A percentile compares a stretch with the other conserved stretches of the same genome.
Conservation (phyloP, 2,797 vertebrate genomes). For the Fratercula arctica region DNA sequence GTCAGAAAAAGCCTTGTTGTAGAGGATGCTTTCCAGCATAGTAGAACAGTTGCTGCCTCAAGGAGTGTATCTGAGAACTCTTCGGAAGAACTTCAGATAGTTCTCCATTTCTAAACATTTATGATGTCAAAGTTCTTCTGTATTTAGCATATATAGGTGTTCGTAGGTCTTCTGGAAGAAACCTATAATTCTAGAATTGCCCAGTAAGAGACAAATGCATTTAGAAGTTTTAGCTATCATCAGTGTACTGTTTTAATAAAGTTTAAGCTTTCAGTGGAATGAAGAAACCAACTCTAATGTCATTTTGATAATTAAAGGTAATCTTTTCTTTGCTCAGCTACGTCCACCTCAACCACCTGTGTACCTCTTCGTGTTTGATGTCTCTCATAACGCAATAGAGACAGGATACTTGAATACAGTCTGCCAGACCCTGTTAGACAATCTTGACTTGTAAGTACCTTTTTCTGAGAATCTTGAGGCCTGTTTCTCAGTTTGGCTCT, state of each 20-base stretch:
- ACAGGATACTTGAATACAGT: conserved; percentile 93
- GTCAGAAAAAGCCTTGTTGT: not conserved
- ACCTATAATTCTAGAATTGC: not conserved
- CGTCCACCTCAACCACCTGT: conserved; percentile 96
- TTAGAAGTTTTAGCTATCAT: not conserved
- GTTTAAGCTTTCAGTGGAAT: not conserved
- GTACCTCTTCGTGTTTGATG: conserved; percentile 94
- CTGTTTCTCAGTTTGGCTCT: not conserved
- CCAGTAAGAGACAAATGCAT: not conserved
- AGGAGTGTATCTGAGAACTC: not conserved
- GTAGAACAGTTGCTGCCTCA: not conserved
- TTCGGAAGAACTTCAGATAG: not conserved
- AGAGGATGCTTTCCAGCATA: not conserved
- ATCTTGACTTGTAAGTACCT: conserved; percentile 89
- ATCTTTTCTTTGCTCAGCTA: conserved; percentile 78
- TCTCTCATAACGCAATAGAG: conserved; percentile 95
- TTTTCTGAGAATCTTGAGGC: not conserved
- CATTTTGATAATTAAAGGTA: not conserved
- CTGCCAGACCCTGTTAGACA: conserved; percentile 92
- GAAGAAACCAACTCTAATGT: not conserved
- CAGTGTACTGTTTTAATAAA: not conserved
- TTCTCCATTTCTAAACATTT: not conserved
- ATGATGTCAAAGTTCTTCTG: not conserved
- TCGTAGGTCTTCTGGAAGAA: not conserved
- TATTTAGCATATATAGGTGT: not conserved